Base-by-base conservation (phyloP, 2,797 vertebrate genomes). In the Numenius phaeopus region DNA sequence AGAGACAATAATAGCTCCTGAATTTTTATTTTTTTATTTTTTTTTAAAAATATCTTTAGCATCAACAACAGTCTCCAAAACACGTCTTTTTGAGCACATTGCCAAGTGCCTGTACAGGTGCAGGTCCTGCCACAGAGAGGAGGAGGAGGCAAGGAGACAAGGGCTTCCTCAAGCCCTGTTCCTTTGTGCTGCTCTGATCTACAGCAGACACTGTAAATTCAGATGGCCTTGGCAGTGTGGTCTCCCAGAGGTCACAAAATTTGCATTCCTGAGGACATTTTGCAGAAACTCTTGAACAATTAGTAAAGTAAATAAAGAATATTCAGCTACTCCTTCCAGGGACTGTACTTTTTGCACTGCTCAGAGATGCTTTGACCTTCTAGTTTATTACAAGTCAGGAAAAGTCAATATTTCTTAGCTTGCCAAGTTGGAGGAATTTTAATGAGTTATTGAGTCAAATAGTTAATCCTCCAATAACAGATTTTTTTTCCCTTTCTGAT, bases 351-450 rank as follows among this genome's bases (percentile, higher is more conserved):
- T 95, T 89, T 94, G 83, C 87, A 32, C 79, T 80, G 83, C 79
- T 84, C 92, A 54, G 93, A 98, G 92, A 89, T 91, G 96, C 83
- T 97, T 79, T 98, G 98, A 98, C 97, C 96, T 98, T 98, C 97
- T 94, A 94, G 97, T 98, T 98, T 98, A 98, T 98, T 98, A 97
- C 95, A 89, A 98, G 97, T 96, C 98, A 97, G 91, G 94, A 96
- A 95, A 95, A 96, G 96, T 98, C 97, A 90, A 94, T 98, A 97
- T 95, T 96, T 96, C 95, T 85, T 75, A 92, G 94, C 96, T 97
- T 92, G 95, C 97, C 97, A 97, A 95, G 96, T 93, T 96, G 77
- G 87, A 94, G 64, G 97, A 98, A 98, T 98, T 97, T 98, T 98
- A 98, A 98, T 98, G 97, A 98, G 96, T 96, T 98, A 97, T 97